Percentiles rank a stretch among this genome's conserved stretches.
phyloP scores from a whole-genome alignment of 2,113 vertebrate genomes.

The Condylura cristata region DNA sequence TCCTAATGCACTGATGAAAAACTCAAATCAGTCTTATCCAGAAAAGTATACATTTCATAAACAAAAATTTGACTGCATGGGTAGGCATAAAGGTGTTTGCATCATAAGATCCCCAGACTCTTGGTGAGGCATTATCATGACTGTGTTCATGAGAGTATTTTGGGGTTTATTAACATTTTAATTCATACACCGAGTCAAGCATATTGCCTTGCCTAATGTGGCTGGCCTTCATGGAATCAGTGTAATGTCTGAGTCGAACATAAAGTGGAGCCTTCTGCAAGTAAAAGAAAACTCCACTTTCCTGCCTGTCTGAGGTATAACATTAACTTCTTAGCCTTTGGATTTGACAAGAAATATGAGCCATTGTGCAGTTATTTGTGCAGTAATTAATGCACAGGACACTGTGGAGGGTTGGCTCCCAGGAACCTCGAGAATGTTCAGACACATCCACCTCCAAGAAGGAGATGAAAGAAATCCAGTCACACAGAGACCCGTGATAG shows the following conservation, averaged over 20 bases:
- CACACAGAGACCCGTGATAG: no score
- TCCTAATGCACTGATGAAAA: background rate
- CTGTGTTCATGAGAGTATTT: background rate
- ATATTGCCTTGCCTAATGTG: background rate
- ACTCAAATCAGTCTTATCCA: background rate
- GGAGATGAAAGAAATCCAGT: no score
- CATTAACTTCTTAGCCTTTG: background rate
- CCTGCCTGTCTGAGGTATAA: background rate
- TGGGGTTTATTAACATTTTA: background rate
- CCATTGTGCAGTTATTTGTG: no score
- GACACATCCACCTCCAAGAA: no score
- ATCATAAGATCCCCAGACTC: no score
- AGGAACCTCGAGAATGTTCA: no score
- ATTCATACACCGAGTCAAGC: background rate
- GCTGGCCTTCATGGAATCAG: background rate
- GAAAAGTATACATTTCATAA: background rate
- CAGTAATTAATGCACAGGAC: no score
- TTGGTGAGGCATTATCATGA: background rate
- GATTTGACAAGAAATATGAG: background rate
- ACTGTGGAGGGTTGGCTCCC: no score
- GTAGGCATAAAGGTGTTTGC: background rate
- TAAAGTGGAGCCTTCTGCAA: background rate
- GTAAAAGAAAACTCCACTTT: background rate
- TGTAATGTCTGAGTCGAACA: background rate
- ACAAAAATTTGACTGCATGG: background rate